Evolutionary conservation across 2,797 vertebrate genomes (phyloP), one percentile per base, ranked within the genome.

Genomic region (Hemibagrus guttatus): DNA sequence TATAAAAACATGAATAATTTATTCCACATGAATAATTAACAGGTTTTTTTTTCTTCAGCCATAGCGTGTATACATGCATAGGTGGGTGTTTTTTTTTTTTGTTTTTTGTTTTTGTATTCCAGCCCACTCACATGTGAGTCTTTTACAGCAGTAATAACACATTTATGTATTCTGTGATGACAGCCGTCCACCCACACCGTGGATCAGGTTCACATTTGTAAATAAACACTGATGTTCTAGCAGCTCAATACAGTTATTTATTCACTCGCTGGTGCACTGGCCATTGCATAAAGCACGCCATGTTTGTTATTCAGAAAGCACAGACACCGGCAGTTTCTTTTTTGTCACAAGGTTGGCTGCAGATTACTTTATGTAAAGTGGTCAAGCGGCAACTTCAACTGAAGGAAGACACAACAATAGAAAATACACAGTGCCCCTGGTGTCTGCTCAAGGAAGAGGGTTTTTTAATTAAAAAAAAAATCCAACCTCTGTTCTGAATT

Each of bases 211-310:
- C 42, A 21, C 56, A 19, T 74, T 61, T n/a, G 68, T 86, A 74
- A 86, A 81, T 86, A 81, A 74, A 81, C 56, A 64, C 66, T 19
- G 28, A 85, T 85, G 74, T 31, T 66, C 42, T 63, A 42, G 28
- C 66, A 52, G 42, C 31, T 81, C 56, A 64, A 52, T 78, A 52
- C 74, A 68, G 58, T 49, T 39, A 58, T 58, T 39, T 79, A 58
- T 21, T 23, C 75, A 78, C 75, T 75, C 72, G 9, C 42, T 52
- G 46, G 21, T 13, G 23, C 46, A 49, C 74, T 19, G 49, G 19
- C n/a, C 3, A 54, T 76, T 31, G 35, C 54, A 79, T 58, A 39
- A 79, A 58, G 17, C n/a, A 76, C 54, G 14, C 28, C 74, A 31
- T 23, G 54, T 35, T 23, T 79, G 28, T 35, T 23, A 23, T 35